Conservation (phyloP, 2,113 vertebrate genomes). For the Gambusia affinis region DNA sequence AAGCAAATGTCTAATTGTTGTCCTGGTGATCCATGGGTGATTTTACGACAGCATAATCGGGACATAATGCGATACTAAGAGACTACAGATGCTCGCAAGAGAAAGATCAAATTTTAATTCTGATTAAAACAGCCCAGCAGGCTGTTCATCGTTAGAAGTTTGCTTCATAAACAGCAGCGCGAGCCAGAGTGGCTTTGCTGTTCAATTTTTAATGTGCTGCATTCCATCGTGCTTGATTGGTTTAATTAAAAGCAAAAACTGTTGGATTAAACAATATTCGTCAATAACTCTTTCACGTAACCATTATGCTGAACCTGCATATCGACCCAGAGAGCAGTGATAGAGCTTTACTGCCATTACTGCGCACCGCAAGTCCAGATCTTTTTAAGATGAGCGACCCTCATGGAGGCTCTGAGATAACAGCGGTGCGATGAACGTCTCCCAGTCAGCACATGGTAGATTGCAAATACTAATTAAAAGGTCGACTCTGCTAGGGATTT, state of each 20-base stretch:
- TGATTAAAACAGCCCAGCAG: conserved; percentile 31
- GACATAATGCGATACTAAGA: conserved; percentile 48
- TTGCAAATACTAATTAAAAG: not conserved
- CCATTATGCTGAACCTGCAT: not conserved
- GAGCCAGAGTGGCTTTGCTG: not conserved
- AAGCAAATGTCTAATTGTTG: conserved; percentile 59
- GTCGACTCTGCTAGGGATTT: not conserved
- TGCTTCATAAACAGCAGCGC: not conserved
- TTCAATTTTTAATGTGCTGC: not conserved
- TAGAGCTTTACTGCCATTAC: conserved; percentile 23
- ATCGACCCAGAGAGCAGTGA: conserved; percentile 3
- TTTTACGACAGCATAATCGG: conserved; percentile 44
- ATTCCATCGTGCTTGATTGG: not conserved
- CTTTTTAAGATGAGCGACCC: conserved; percentile 5
- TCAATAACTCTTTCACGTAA: conserved; percentile 15
- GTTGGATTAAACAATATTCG: conserved; percentile 2
- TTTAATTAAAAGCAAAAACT: conserved; percentile 8
- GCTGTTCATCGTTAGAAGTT: not conserved
- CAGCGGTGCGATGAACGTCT: not conserved
- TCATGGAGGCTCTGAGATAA: not conserved
- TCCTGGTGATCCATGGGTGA: conserved; percentile 66
- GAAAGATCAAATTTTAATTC: conserved; percentile 41
- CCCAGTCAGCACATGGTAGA: not conserved
- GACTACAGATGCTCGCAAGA: conserved; percentile 56
- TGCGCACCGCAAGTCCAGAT: conserved; percentile 17